A percentile compares a stretch with the other conserved stretches of the same genome.
Conservation (phyloP, 2,113 vertebrate species). For the Seriola quinqueradiata region DNA sequence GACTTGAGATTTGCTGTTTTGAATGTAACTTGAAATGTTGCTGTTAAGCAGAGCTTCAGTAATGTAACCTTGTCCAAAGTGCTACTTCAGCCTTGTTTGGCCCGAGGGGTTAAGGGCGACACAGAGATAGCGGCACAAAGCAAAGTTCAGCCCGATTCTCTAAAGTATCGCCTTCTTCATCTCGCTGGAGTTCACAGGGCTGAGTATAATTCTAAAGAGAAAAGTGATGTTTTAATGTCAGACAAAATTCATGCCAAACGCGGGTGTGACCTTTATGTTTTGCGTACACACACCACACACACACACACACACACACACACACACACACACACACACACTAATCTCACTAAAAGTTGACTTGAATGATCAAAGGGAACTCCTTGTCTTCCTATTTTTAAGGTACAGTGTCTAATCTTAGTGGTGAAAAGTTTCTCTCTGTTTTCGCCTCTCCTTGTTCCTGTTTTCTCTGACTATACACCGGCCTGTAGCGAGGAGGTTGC, state of each 20-base stretch:
- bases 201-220: background rate
- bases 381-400: no score
- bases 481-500: no score
- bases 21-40: background rate
- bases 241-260: background rate
- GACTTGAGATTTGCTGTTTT: background rate
- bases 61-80: background rate
- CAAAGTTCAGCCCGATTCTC: background rate
- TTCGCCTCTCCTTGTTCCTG: no score
- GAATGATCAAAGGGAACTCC: no score
- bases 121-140: background rate
- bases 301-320: no score
- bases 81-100: background rate
- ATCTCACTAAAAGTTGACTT: no score
- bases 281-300: no score
- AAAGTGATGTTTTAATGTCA: background rate
- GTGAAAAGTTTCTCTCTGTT: no score
- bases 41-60: background rate
- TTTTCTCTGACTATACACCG: no score
- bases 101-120: background rate
- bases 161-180: background rate
- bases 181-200: background rate
- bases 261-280: no score
- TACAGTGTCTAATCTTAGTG: no score
- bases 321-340: no score